Evolutionary conservation across 92 coral and sea anemone genomes (phyloP).

Genomic region (Meandrina meandrites): DNA sequence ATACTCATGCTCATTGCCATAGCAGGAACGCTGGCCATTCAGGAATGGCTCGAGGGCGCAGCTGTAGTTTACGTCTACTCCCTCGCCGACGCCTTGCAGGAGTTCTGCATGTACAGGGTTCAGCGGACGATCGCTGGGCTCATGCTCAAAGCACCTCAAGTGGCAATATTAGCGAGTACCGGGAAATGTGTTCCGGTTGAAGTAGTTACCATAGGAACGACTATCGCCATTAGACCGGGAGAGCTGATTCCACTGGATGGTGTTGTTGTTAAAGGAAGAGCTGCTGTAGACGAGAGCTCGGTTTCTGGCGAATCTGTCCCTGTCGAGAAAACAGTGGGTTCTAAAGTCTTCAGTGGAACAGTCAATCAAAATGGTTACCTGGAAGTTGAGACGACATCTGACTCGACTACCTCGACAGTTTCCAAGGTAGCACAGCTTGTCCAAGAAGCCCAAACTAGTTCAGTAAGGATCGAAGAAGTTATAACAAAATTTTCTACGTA

Average conservation of each 20-base stretch:
- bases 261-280: slow-evolving; percentile 83
- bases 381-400: slow-evolving; percentile 88
- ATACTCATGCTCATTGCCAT: slow-evolving; percentile 88
- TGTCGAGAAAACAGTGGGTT: slow-evolving; percentile 80
- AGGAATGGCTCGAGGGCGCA: slow-evolving; percentile 94
- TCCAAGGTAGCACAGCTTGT: slow-evolving; percentile 88
- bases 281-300: slow-evolving; percentile 94
- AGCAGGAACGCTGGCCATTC: slow-evolving; percentile 82
- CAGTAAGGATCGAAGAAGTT: slow-evolving; percentile 77
- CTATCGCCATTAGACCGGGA: slow-evolving; percentile 91
- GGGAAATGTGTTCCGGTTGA: slow-evolving; percentile 88
- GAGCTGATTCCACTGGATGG: slow-evolving; percentile 97
- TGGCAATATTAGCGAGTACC: slow-evolving; percentile 86
- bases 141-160: slow-evolving; percentile 86
- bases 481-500: slow-evolving; percentile 91
- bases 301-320: slow-evolving; percentile 94
- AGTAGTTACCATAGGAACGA: slow-evolving; percentile 76
- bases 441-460: slow-evolving; percentile 90
- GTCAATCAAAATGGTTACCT: slow-evolving; percentile 97
- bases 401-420: slow-evolving; percentile 90
- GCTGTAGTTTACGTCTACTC: slow-evolving; percentile 92
- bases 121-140: slow-evolving; percentile 91
- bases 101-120: slow-evolving; percentile 80
- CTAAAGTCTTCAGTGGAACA: slow-evolving; percentile 87
- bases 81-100: slow-evolving; percentile 79